Evolutionary conservation across 2,797 vertebrate genomes (phyloP).

Genomic region (Ispidina lecontei): DNA sequence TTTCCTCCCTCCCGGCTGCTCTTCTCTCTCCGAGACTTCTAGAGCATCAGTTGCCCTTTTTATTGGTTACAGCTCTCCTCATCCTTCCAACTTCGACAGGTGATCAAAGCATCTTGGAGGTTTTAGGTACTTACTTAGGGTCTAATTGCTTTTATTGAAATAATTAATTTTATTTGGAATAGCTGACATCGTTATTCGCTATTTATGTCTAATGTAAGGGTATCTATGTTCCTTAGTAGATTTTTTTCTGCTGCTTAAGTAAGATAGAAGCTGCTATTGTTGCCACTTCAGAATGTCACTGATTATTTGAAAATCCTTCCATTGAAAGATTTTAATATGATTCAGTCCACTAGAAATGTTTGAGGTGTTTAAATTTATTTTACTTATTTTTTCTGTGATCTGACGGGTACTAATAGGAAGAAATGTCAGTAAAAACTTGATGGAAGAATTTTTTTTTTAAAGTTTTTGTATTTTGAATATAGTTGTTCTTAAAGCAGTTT

Average conservation of each 20-base stretch:
- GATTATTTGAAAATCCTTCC: not conserved
- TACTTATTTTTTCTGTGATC: not conserved
- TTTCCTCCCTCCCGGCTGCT: not conserved
- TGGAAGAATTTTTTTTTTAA: not conserved
- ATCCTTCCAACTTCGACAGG: not conserved
- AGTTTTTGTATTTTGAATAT: not conserved
- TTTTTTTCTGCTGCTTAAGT: not conserved
- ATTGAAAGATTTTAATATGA: not conserved
- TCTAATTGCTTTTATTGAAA: not conserved
- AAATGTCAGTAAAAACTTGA: not conserved
- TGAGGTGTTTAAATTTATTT: not conserved
- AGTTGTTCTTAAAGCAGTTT: not conserved
- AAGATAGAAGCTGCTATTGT: not conserved
- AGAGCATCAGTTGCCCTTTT: not conserved
- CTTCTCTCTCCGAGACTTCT: not conserved
- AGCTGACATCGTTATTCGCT: not conserved
- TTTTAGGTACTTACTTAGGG: not conserved
- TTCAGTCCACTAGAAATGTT: not conserved
- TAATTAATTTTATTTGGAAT: not conserved
- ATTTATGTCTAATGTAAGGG: not conserved
- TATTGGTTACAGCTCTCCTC: not conserved
- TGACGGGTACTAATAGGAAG: not conserved
- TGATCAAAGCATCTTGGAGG: not conserved
- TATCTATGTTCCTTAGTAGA: not conserved
- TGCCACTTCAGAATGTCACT: not conserved